These are phyloP conservation scores for Gobiocypris rarus DNA, from an alignment of 2,113 vertebrate genomes.

Conservation along the genomic window DNA sequence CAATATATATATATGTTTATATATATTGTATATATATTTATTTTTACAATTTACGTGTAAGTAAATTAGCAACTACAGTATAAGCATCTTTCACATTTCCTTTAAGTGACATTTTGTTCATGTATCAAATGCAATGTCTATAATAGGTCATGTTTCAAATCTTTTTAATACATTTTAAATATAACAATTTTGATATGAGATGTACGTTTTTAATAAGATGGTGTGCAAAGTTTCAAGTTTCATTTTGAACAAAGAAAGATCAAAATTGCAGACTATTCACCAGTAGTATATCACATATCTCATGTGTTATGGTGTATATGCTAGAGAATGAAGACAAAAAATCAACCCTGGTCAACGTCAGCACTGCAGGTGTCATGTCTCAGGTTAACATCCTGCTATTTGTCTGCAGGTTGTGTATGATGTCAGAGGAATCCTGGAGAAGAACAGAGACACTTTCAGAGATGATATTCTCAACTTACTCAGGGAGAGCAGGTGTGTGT, in stretches of 20 bases:
- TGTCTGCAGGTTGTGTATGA: constrained; percentile 91
- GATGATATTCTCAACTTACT: constrained; percentile 93
- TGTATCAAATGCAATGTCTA: background rate
- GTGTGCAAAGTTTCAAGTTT: background rate
- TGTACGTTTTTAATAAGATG: no score
- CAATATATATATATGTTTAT: background rate
- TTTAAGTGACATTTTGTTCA: background rate
- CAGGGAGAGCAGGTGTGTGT: constrained; percentile 88
- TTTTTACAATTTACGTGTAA: background rate
- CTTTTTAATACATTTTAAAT: no score
- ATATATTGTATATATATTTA: background rate
- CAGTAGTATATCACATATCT: background rate
- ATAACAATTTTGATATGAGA: no score
- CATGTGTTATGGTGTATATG: background rate
- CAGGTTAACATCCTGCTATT: constrained; percentile 58
- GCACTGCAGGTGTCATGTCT: background rate
- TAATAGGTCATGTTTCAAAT: background rate
- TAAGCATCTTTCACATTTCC: background rate
- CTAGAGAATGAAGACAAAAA: background rate
- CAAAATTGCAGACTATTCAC: background rate
- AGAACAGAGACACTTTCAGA: constrained; percentile 95
- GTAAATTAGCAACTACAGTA: background rate
- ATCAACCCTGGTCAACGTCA: background rate
- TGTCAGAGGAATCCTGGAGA: constrained; percentile 92
- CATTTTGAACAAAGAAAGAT: background rate